Conservation (phyloP, 2,888 invertebrate species). For the Chymomyza fuscimana region DNA sequence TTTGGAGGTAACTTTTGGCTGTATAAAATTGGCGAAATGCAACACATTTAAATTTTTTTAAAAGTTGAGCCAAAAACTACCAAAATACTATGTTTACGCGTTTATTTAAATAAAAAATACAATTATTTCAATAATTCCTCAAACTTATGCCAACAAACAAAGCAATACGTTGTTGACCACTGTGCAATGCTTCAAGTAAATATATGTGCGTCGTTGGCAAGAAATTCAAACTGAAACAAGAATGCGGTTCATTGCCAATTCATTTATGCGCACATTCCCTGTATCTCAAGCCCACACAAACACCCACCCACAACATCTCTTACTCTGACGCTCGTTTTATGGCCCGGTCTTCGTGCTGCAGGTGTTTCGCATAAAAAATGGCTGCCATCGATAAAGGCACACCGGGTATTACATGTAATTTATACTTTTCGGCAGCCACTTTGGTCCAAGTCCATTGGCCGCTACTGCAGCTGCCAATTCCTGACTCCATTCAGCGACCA, state of each 20-base stretch:
- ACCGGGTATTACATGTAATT: conserved; percentile 60
- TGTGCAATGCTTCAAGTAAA: not conserved
- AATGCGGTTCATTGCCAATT: conserved; percentile 73
- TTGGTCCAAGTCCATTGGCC: conserved; percentile 18
- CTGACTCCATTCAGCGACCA: conserved; percentile 44
- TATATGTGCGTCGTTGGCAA: conserved; percentile 3
- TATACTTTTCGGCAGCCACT: conserved; percentile 71
- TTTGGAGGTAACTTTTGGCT: too few species aligned
- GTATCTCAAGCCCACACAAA: not conserved
- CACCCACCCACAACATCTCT: not conserved
- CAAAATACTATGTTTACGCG: too few species aligned
- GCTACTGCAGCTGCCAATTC: conserved; percentile 1
- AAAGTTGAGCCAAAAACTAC: too few species aligned
- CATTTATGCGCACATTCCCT: conserved; percentile 71
- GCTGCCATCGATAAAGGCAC: conserved; percentile 56
- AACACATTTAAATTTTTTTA: too few species aligned
- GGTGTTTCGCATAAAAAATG: conserved; percentile 72
- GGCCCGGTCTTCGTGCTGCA: conserved; percentile 33
- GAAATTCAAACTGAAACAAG: conserved; percentile 68
- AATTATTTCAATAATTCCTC: too few species aligned
- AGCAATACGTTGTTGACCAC: too few species aligned
- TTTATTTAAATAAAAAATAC: too few species aligned
- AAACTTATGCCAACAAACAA: too few species aligned
- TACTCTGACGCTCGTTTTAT: not conserved
- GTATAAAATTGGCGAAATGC: too few species aligned